These are phyloP conservation scores for Exocentrus adspersus DNA, from an alignment of 2,888 invertebrate species.

Conservation along the genomic window DNA sequence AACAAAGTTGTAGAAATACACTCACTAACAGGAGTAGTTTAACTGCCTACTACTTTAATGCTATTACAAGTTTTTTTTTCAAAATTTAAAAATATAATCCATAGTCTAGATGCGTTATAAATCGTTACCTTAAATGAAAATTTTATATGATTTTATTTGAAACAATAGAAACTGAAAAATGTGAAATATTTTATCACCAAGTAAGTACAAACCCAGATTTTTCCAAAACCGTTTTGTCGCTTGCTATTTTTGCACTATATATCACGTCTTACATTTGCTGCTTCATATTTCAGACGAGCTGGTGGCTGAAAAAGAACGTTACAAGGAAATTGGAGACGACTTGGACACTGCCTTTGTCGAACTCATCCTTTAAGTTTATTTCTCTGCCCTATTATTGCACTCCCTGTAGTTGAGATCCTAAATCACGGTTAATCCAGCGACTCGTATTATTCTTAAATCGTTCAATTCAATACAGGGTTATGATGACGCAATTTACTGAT, in stretches of 20 bases:
- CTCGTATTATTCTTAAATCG: conserved; percentile 18
- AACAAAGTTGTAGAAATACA: too few relatives aligned
- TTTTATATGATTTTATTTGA: too few relatives aligned
- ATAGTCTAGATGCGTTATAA: too few relatives aligned
- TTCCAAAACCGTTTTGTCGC: conserved; percentile 11
- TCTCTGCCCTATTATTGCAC: neutral
- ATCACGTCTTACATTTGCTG: neutral
- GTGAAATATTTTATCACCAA: too few relatives aligned
- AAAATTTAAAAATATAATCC: too few relatives aligned
- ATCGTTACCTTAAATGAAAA: neutral
- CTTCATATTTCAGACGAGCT: conserved; percentile 81
- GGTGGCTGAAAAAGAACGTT: conserved; percentile 97
- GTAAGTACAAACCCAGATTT: conserved; percentile 37
- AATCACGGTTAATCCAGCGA: conserved; percentile 27
- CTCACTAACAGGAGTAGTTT: too few relatives aligned
- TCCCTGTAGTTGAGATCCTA: conserved; percentile 20
- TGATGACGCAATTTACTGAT: conserved; percentile 17
- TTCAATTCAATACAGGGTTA: conserved; percentile 7
- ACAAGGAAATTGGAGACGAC: conserved; percentile 99
- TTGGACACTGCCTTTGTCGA: conserved; percentile 99
- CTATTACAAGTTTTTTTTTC: too few relatives aligned
- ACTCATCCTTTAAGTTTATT: conserved; percentile 72
- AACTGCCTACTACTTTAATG: too few relatives aligned
- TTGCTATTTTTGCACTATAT: neutral
- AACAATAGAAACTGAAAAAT: too few relatives aligned